These are phyloP conservation scores for Olivierus martensii DNA, from an alignment of 1,140 invertebrate genomes.

Conservation along the genomic window DNA sequence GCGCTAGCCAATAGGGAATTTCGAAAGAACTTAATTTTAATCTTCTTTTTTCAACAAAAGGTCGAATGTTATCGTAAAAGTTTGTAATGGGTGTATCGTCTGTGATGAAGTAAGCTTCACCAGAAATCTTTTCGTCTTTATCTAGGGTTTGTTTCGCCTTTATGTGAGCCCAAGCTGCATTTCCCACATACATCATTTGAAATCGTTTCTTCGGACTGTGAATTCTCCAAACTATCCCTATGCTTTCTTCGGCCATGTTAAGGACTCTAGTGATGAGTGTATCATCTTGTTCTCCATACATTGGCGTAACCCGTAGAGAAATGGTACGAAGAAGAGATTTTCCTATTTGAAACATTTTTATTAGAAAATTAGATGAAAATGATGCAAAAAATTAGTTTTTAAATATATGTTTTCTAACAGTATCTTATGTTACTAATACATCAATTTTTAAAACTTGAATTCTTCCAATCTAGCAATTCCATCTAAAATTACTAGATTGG, in stretches of 20 bases:
- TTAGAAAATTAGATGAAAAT: too few species aligned
- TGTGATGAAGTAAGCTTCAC: slow-evolving; percentile 42
- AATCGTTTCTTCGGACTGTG: slow-evolving; percentile 28
- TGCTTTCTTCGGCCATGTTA: slow-evolving; percentile 33
- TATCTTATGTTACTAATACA: too few species aligned
- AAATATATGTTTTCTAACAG: too few species aligned
- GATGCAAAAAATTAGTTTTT: too few species aligned
- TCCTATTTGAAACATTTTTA: too few species aligned
- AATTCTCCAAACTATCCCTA: slow-evolving; percentile 33
- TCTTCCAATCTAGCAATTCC: too few species aligned
- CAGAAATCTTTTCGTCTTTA: slow-evolving; percentile 30
- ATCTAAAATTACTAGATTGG: too few species aligned
- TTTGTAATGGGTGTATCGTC: slow-evolving; percentile 49
- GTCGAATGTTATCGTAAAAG: slow-evolving; percentile 40
- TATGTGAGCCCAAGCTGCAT: slow-evolving; percentile 52
- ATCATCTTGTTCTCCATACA: slow-evolving; percentile 51
- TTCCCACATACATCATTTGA: slow-evolving; percentile 48
- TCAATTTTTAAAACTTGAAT: too few species aligned
- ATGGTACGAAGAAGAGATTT: slow-evolving; percentile 44
- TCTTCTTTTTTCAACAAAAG: slow-evolving; percentile 29
- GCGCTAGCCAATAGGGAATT: neutral
- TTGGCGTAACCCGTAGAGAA: slow-evolving; percentile 44
- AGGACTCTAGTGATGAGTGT: slow-evolving; percentile 41
- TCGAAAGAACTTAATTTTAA: neutral
- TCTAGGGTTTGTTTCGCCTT: slow-evolving; percentile 41